Evolutionary conservation across 2,888 invertebrate species (phyloP), one percentile per base, ranked within the genome.

Genomic region (Agrotis exclamationis): DNA sequence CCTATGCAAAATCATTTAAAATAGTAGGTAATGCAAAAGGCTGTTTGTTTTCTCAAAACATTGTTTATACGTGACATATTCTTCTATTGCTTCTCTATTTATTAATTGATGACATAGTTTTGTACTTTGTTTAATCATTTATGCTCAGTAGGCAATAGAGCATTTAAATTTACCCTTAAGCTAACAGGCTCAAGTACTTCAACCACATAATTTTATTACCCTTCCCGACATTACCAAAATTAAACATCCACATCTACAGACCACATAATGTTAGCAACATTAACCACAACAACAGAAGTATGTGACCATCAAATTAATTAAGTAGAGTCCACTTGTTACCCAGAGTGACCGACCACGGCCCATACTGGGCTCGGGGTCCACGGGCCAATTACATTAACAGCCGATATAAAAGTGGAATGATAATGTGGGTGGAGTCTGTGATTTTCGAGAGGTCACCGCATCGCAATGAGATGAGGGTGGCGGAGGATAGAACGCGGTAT

Each of bases 381-480:
- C 44, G 39, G 50, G 87, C 60, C 95, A 94, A 95, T 95, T 91
- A 91, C 94, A 91, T 91, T 93, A 93, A 92, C 90, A 86, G 88
- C 79, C 82, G 84, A 89, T 90, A 91, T 91, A 92, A 90, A 91
- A 90, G 87, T 87, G 88, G 90, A 85, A 92, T 90, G 91, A 89
- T 91, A 92, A 92, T 89, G 87, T 86, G 86, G 90, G 89, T 77
- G 89, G 90, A 87, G 89, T 77, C 88, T 83, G 89, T 79, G 79
- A 82, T 91, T 91, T 93, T 89, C 83, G 89, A 85, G 91, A 93
- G 95, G 94, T 95, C 94, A 91, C 91, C 89, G 96, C 88, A 93
- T 96, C 92, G 87, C 91, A 92, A 92, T 94, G 93, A 92, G 84
- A 89, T 80, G 39, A 70, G 79, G 82, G 77, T 62, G 79, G 72